Conservation (phyloP, 2,888 invertebrate species). For the Apodemia zela region DNA sequence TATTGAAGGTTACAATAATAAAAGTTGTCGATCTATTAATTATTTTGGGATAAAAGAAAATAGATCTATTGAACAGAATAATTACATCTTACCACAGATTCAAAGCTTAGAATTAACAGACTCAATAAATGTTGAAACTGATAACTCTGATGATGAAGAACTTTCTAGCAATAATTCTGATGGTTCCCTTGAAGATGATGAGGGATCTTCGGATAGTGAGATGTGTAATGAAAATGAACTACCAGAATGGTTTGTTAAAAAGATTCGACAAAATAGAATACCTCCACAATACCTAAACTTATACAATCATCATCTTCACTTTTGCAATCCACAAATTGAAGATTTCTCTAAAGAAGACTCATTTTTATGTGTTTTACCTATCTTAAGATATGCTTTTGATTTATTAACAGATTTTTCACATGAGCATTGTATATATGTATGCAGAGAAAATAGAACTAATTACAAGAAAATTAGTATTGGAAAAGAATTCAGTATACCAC, state of each 20-base stretch:
- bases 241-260: conserved; percentile 82
- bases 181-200: conserved; percentile 29
- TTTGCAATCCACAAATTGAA: conserved; percentile 87
- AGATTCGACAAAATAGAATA: conserved; percentile 81
- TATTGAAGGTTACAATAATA: conserved; percentile 82
- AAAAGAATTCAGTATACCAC: conserved; percentile 43
- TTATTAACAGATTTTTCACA: conserved; percentile 59
- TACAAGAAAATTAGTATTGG: conserved; percentile 52
- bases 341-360: conserved; percentile 82
- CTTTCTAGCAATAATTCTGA: conserved; percentile 33
- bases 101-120: conserved; percentile 30
- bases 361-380: conserved; percentile 79
- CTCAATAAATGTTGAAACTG: conserved; percentile 29
- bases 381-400: conserved; percentile 82
- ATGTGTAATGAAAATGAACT: conserved; percentile 30
- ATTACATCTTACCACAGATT: conserved; percentile 29
- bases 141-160: conserved; percentile 37
- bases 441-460: conserved; percentile 49
- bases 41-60: conserved; percentile 68
- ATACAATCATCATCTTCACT: conserved; percentile 81
- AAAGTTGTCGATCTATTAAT: conserved; percentile 79
- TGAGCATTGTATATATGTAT: conserved; percentile 56
- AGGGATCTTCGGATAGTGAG: conserved; percentile 33
- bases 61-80: conserved; percentile 29
- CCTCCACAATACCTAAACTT: conserved; percentile 86